Evolutionary conservation across 2,888 invertebrate species (phyloP).

Genomic region (Metacarcinus magister): DNA sequence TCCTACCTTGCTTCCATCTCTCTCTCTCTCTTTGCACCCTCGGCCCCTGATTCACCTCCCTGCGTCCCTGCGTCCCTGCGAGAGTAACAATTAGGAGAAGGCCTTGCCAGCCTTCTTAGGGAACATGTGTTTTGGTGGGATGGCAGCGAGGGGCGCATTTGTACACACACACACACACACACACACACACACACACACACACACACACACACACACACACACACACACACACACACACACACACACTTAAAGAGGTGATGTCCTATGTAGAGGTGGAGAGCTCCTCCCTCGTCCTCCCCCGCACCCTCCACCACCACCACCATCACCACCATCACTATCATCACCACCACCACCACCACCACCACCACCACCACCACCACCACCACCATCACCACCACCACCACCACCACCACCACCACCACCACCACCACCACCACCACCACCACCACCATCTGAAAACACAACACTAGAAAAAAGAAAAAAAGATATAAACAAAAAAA

Average conservation of each 20-base stretch:
- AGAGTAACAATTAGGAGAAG: too few species aligned
- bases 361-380: constrained; percentile 52
- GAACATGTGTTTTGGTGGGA: neutral
- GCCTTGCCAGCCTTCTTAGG: neutral
- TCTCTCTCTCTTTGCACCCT: neutral
- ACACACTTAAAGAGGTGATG: neutral
- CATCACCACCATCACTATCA: neutral
- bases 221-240: constrained; percentile 67
- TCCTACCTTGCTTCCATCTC: too few species aligned
- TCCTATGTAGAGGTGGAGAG: neutral
- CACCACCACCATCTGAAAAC: neutral
- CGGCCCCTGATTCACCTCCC: neutral
- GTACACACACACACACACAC: neutral
- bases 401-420: constrained; percentile 33
- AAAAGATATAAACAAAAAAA: neutral
- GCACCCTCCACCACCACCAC: neutral
- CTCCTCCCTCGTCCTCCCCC: neutral
- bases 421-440: constrained; percentile 34
- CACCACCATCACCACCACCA: constrained; percentile 33
- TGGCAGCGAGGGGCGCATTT: neutral
- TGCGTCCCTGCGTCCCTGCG: neutral
- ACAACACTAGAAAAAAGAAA: neutral
- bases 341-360: neutral
- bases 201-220: constrained; percentile 66
- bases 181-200: constrained; percentile 63